phyloP scores from a whole-genome alignment of 2,888 invertebrate species.

The Sarcophaga rosellei region DNA sequence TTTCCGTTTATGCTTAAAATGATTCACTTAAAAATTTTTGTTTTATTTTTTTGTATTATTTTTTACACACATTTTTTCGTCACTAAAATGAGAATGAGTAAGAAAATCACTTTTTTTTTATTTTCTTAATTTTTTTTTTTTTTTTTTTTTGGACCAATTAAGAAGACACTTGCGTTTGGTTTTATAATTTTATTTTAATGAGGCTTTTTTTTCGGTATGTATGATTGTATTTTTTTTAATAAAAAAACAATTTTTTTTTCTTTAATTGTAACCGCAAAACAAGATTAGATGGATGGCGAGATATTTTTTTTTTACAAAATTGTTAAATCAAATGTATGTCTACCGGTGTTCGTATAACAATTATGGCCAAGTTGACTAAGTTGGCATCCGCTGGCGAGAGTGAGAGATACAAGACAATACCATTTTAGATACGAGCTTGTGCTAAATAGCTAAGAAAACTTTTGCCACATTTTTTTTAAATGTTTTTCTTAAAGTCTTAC shows the following conservation, averaged over 20 bases:
- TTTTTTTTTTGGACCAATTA: slow-evolving; percentile 24
- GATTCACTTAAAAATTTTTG: neutral
- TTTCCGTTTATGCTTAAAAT: too few relatives aligned
- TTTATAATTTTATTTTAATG: neutral
- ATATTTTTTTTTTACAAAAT: slow-evolving; percentile 21
- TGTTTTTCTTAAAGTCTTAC: slow-evolving; percentile 28
- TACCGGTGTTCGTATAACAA: slow-evolving; percentile 11
- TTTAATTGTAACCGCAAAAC: slow-evolving; percentile 11
- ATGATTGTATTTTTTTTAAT: neutral
- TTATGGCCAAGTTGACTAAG: slow-evolving; percentile 37
- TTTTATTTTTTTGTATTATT: neutral
- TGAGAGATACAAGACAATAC: slow-evolving; percentile 51
- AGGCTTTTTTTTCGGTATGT: neutral
- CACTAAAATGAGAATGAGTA: slow-evolving; percentile 16
- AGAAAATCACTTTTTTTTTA: slow-evolving; percentile 10
- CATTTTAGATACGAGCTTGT: slow-evolving; percentile 67
- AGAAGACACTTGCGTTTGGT: slow-evolving; percentile 31
- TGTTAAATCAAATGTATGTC: slow-evolving; percentile 29
- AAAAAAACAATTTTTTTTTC: neutral
- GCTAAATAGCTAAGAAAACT: slow-evolving; percentile 59
- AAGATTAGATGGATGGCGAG: slow-evolving; percentile 15
- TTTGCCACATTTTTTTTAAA: slow-evolving; percentile 16
- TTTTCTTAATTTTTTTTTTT: slow-evolving; percentile 1
- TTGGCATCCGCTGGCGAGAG: slow-evolving; percentile 35
- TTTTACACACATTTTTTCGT: neutral